Evolutionary conservation across 2,888 invertebrate species (phyloP).

Genomic region (Macrophya annulata): DNA sequence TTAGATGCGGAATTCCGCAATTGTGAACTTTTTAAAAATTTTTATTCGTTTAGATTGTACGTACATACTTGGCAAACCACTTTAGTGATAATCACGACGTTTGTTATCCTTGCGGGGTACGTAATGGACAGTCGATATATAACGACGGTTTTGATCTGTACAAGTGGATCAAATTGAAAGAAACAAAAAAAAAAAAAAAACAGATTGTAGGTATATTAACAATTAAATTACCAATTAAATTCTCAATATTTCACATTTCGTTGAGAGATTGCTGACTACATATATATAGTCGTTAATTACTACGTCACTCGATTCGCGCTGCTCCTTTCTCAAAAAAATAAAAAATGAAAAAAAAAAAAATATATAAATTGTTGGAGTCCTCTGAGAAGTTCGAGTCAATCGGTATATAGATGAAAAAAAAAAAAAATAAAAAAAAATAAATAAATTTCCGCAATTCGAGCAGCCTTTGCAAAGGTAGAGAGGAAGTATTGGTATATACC

Average conservation of each 20-base stretch:
- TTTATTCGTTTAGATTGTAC: no score
- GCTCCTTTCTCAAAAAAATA: not conserved
- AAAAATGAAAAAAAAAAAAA: not conserved
- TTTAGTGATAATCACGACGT: not conserved
- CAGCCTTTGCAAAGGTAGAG: not conserved
- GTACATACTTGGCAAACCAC: no score
- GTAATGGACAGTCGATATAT: no score
- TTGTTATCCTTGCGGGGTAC: not conserved
- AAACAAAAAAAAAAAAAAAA: not conserved
- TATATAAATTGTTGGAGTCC: not conserved
- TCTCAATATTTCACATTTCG: not conserved
- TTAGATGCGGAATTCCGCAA: no score
- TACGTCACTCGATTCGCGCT: not conserved
- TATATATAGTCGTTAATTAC: constrained; percentile 28
- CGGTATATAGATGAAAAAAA: not conserved
- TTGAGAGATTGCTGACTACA: not conserved
- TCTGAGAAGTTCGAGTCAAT: not conserved
- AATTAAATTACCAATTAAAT: not conserved
- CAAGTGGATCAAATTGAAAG: not conserved
- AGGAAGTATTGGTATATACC: no score
- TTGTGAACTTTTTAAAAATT: no score
- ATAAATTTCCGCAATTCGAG: not conserved
- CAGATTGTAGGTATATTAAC: not conserved
- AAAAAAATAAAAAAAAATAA: not conserved
- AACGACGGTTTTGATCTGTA: no score